Percentiles rank a stretch among this genome's conserved stretches.
These are phyloP conservation scores for Hippocampus mohnikei DNA, from an alignment of 2,113 vertebrate genomes.

Conservation along the genomic window DNA sequence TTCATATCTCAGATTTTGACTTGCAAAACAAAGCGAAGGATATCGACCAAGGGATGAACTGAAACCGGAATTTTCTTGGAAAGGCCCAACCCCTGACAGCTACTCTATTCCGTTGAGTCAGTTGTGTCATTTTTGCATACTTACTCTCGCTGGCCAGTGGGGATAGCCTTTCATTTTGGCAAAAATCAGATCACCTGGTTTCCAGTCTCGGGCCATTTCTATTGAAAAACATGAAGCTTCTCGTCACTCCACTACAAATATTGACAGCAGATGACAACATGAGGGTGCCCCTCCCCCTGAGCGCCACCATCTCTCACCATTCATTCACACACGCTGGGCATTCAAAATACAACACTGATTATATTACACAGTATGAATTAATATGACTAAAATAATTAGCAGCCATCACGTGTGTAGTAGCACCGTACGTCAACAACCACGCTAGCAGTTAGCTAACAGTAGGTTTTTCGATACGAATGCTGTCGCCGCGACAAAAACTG, in stretches of 20 bases:
- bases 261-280: constrained; percentile 1
- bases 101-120: background rate
- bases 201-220: constrained; percentile 87
- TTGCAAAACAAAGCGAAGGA: no score
- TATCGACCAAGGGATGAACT: no score
- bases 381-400: background rate
- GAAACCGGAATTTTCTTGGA: background rate
- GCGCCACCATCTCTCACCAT: constrained; percentile 2
- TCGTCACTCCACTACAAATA: background rate
- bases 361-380: background rate
- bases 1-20: no score
- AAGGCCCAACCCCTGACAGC: background rate
- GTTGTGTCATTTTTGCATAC: constrained; percentile 23
- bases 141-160: constrained; percentile 93
- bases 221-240: background rate
- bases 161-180: constrained; percentile 98
- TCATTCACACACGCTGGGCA: constrained; percentile 4
- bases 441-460: constrained; percentile 18
- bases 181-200: constrained; percentile 92
- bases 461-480: background rate
- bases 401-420: background rate
- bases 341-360: background rate
- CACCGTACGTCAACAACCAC: constrained; percentile 13
- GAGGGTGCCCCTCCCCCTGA: constrained; percentile 33
- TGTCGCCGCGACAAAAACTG: background rate